These are phyloP conservation scores for Cranoglanis bouderius DNA, from an alignment of 2,113 vertebrate species.

Conservation along the genomic window DNA sequence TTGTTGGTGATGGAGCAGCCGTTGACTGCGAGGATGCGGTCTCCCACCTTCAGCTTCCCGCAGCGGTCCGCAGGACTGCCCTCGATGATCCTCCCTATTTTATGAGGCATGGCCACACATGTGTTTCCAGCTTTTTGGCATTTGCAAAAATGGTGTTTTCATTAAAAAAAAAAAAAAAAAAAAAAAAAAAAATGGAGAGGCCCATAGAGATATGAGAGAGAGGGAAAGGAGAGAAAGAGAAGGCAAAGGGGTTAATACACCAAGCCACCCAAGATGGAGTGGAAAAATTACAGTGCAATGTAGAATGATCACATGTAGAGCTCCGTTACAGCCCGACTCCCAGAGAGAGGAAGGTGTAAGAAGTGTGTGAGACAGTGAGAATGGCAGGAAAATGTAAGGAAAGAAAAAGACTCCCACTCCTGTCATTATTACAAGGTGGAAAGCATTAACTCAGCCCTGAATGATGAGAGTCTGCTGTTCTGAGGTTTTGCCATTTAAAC, in stretches of 20 bases:
- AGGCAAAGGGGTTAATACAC: conserved; percentile 49
- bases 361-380: conserved; percentile 40
- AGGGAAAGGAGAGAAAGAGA: conserved; percentile 16
- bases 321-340: conserved; percentile 15
- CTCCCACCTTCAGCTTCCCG: conserved; percentile 97
- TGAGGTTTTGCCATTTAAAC: not conserved
- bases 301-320: conserved; percentile 20
- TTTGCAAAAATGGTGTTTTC: conserved; percentile 21
- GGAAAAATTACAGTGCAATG: conserved; percentile 20
- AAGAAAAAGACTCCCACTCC: conserved; percentile 60
- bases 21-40: conserved; percentile 98
- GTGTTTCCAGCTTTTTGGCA: conserved; percentile 89
- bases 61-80: conserved; percentile 98
- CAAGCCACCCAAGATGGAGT: conserved; percentile 49
- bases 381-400: conserved; percentile 69
- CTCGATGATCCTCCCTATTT: conserved; percentile 99
- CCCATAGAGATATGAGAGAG: not conserved
- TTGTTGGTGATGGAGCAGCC: conserved; percentile 99
- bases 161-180: not conserved
- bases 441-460: not conserved
- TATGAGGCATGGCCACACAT: conserved; percentile 99
- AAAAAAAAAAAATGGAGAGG: not conserved
- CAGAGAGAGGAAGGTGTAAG: conserved; percentile 11
- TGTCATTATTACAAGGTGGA: not conserved
- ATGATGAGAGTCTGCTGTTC: not conserved